phyloP scores from a whole-genome alignment of 2,113 vertebrate species.

The Dasyurus viverrinus region DNA sequence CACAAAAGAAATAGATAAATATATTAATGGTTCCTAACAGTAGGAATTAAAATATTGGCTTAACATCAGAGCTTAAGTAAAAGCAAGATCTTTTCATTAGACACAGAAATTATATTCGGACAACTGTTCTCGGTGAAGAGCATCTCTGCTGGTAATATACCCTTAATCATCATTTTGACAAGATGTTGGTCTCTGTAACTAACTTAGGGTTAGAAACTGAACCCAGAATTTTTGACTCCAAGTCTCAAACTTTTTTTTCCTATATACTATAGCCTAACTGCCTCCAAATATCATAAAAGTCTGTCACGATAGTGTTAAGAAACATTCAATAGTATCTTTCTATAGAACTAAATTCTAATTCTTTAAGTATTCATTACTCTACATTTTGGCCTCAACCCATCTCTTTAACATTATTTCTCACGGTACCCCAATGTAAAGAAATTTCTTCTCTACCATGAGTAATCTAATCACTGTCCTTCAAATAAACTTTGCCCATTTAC shows the following conservation, averaged over 20 bases:
- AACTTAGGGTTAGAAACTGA: neutral
- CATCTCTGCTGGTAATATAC: conserved; percentile 54
- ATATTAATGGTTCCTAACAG: conserved; percentile 48
- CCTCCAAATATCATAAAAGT: neutral
- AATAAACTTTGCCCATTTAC: neutral
- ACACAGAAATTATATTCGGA: conserved; percentile 25
- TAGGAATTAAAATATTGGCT: neutral
- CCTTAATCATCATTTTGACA: conserved; percentile 47
- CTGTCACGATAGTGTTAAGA: neutral
- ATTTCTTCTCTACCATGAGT: neutral
- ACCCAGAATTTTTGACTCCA: neutral
- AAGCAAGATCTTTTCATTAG: conserved; percentile 44
- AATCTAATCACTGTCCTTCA: neutral
- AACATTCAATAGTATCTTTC: neutral
- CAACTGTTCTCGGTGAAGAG: conserved; percentile 24
- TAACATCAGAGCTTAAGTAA: conserved; percentile 38
- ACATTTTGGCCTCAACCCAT: neutral
- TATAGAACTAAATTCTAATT: neutral
- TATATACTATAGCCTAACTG: neutral
- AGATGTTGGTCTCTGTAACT: conserved; percentile 41
- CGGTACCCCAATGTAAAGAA: neutral
- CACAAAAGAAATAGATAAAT: conserved; percentile 47
- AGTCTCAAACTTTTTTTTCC: neutral
- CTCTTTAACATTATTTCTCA: neutral
- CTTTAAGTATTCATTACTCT: neutral